A percentile compares a stretch with the other conserved stretches of the same genome.
Conservation (phyloP, 1,140 invertebrate genomes). For the Drosophila nigrodunni region DNA sequence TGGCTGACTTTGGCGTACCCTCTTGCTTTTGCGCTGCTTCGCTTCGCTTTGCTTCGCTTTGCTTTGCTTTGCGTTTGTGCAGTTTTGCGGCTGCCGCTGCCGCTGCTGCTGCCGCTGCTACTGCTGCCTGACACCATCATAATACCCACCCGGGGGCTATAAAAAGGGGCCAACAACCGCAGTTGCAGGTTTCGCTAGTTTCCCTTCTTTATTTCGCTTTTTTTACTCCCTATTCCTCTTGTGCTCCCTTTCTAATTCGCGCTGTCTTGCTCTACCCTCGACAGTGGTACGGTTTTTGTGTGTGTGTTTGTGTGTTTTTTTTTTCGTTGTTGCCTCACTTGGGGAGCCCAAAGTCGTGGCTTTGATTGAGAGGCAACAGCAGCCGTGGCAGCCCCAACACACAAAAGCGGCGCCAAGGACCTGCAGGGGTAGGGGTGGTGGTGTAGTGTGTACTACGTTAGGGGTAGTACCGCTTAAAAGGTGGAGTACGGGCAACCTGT, state of each 20-base stretch:
- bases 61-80: slow-evolving; percentile 19
- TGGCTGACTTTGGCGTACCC: slow-evolving; percentile 11
- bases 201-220: slow-evolving; percentile 31
- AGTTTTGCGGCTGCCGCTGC: slow-evolving; percentile 28
- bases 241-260: background rate
- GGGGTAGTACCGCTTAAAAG: too few relatives aligned
- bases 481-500: background rate
- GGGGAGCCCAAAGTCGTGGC: slow-evolving; percentile 44
- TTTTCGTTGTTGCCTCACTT: slow-evolving; percentile 39
- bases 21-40: background rate
- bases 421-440: background rate
- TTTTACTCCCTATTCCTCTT: background rate
- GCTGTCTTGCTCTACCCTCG: background rate
- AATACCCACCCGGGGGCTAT: slow-evolving; percentile 41
- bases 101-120: too few relatives aligned
- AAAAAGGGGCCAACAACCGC: slow-evolving; percentile 56
- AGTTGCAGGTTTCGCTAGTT: slow-evolving; percentile 32
- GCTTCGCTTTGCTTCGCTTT: background rate
- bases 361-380: slow-evolving; percentile 51
- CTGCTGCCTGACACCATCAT: slow-evolving; percentile 44
- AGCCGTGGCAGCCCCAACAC: slow-evolving; percentile 22
- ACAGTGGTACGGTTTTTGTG: background rate
- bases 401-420: slow-evolving; percentile 43
- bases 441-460: too few relatives aligned
- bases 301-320: background rate